Conservation (phyloP, 2,113 vertebrate species). For the Eubucco bourcierii region DNA sequence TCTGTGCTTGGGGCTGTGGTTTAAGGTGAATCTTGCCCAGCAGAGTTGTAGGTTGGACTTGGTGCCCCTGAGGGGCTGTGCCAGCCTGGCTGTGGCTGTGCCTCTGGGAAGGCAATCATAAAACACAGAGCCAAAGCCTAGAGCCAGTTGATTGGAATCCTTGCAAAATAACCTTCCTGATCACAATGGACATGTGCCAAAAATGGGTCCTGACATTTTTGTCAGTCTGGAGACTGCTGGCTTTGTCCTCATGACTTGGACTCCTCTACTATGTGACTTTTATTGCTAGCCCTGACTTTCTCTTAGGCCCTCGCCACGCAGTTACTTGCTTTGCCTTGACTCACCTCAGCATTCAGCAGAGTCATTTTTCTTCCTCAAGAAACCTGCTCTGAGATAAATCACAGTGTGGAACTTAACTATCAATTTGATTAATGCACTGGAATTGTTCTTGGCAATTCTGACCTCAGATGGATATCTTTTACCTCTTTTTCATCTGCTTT, state of each 20-base stretch:
- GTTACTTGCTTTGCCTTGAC: neutral
- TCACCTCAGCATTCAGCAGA: neutral
- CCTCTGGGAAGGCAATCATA: neutral
- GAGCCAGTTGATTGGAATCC: accelerated
- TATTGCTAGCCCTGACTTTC: neutral
- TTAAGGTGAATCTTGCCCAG: no score
- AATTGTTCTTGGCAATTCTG: neutral
- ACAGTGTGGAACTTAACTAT: neutral
- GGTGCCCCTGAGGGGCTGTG: no score
- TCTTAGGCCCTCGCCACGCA: neutral
- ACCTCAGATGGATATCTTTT: neutral
- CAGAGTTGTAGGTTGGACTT: no score
- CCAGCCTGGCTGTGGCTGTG: no score
- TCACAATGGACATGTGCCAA: neutral
- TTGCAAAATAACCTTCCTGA: neutral
- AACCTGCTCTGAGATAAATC: neutral
- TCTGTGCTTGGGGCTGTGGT: no score
- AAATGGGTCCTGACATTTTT: neutral
- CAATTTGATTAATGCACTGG: neutral
- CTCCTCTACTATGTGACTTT: neutral
- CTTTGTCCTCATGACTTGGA: neutral
- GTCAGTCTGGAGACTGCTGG: neutral
- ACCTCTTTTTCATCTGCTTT: neutral
- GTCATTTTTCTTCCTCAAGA: neutral
- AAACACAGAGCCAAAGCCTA: neutral